These are phyloP conservation scores for Rhamphomyia laevipes DNA, from an alignment of 2,888 invertebrate species.

Conservation along the genomic window DNA sequence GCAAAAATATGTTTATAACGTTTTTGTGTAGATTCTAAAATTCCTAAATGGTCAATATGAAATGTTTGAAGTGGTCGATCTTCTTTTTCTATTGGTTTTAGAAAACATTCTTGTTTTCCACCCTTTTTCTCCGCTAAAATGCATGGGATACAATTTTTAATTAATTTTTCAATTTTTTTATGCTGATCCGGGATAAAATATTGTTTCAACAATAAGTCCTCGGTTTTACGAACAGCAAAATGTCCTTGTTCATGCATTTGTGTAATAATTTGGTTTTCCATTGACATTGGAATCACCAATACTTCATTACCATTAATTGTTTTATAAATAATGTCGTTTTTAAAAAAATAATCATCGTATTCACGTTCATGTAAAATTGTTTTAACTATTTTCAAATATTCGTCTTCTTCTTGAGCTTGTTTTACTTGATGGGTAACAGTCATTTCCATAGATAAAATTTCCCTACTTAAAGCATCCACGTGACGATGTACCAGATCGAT, in stretches of 20 bases:
- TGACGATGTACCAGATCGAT: slow-evolving; percentile 14
- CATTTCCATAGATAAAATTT: slow-evolving; percentile 7
- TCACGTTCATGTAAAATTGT: slow-evolving; percentile 5
- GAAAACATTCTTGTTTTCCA: slow-evolving; percentile 9
- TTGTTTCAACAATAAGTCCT: slow-evolving; percentile 8
- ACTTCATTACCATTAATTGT: slow-evolving; percentile 2
- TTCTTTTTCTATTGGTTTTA: slow-evolving; percentile 11
- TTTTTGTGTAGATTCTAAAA: slow-evolving; percentile 5
- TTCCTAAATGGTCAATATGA: slow-evolving; percentile 8
- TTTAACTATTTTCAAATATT: slow-evolving; percentile 9
- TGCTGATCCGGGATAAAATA: slow-evolving; percentile 8
- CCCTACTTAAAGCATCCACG: slow-evolving; percentile 14
- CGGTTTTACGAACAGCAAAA: slow-evolving; percentile 9
- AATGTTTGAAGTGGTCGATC: slow-evolving; percentile 9
- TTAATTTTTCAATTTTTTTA: slow-evolving; percentile 1
- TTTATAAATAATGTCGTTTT: slow-evolving; percentile 9
- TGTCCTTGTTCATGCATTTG: slow-evolving; percentile 10
- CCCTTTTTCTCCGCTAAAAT: slow-evolving; percentile 11
- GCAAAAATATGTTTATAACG: slow-evolving; percentile 9
- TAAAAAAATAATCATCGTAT: slow-evolving; percentile 12
- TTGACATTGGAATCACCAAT: slow-evolving; percentile 8
- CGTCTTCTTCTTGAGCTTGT: slow-evolving; percentile 9
- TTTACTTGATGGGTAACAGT: slow-evolving; percentile 6
- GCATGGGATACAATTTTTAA: slow-evolving; percentile 13
- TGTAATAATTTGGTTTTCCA: slow-evolving; percentile 12